These are phyloP conservation scores for Spatula versicolor DNA, from an alignment of 2,797 vertebrate species.

Conservation along the genomic window DNA sequence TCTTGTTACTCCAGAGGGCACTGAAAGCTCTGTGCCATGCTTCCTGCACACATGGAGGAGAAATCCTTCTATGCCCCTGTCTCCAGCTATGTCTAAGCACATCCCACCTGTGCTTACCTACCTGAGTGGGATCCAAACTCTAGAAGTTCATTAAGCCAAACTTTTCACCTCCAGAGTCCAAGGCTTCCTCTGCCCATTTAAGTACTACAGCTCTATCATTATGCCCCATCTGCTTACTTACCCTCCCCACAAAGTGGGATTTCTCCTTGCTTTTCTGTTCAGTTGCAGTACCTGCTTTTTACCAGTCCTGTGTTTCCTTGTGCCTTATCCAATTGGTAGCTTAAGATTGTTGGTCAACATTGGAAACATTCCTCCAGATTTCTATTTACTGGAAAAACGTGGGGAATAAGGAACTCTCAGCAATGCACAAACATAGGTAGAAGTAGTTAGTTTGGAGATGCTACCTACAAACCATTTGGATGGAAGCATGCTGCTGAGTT, in stretches of 20 bases:
- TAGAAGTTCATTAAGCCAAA: not conserved
- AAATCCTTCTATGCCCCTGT: fast-evolving
- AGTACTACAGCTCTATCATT: fast-evolving
- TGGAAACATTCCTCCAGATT: not conserved
- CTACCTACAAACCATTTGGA: not conserved
- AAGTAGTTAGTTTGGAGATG: not conserved
- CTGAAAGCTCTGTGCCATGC: not conserved
- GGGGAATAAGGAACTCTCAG: not conserved
- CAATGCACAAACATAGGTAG: not conserved
- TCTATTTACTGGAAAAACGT: not conserved
- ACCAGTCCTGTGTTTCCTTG: not conserved
- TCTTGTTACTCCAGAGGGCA: not conserved
- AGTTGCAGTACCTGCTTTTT: not conserved
- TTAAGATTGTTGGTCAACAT: not conserved
- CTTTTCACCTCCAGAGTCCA: not conserved
- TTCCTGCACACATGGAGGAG: not conserved
- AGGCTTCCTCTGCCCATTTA: not conserved
- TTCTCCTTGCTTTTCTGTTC: not conserved
- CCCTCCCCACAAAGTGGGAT: not conserved
- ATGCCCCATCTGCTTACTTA: not conserved
- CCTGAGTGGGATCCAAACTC: not conserved
- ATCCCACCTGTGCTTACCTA: not conserved
- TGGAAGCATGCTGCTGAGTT: not conserved
- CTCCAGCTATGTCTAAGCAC: not conserved
- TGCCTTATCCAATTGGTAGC: not conserved